phyloP scores from a whole-genome alignment of 2,888 invertebrate species.

The Siphonodentalium dalli region DNA sequence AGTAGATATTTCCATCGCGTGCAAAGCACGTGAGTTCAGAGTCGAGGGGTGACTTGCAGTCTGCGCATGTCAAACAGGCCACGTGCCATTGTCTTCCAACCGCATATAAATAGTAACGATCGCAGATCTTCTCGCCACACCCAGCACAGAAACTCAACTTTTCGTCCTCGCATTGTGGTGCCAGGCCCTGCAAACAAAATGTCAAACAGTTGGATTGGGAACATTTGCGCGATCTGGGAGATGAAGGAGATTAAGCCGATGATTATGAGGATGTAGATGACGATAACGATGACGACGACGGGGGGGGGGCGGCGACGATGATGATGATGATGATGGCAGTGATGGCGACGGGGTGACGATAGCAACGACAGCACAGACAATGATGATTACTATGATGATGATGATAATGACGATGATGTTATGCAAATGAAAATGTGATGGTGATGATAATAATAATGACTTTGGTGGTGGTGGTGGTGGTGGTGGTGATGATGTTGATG shows the following conservation, averaged over 20 bases:
- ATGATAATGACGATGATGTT: conserved; percentile 9
- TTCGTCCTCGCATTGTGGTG: too few relatives aligned
- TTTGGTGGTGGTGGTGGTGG: neutral
- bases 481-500: conserved; percentile 2
- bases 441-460: neutral
- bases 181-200: too few relatives aligned
- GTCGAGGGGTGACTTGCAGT: conserved; percentile 87
- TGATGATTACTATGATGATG: conserved; percentile 5
- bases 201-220: conserved; percentile 17
- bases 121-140: conserved; percentile 84
- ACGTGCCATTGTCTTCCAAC: conserved; percentile 93
- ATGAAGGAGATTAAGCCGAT: too few relatives aligned
- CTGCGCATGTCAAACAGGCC: conserved; percentile 83
- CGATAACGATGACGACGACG: too few relatives aligned
- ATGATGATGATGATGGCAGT: too few relatives aligned
- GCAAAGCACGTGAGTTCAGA: conserved; percentile 91
- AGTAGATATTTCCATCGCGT: conserved; percentile 90
- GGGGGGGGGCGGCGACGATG: too few relatives aligned
- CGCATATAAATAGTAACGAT: conserved; percentile 86
- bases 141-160: conserved; percentile 75
- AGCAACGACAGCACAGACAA: conserved; percentile 5
- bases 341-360: too few relatives aligned
- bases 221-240: too few relatives aligned
- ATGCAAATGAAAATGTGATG: conserved; percentile 2
- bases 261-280: too few relatives aligned